phyloP scores from a whole-genome alignment of 2,797 vertebrate genomes.

The Paedocypris micromegethes region DNA sequence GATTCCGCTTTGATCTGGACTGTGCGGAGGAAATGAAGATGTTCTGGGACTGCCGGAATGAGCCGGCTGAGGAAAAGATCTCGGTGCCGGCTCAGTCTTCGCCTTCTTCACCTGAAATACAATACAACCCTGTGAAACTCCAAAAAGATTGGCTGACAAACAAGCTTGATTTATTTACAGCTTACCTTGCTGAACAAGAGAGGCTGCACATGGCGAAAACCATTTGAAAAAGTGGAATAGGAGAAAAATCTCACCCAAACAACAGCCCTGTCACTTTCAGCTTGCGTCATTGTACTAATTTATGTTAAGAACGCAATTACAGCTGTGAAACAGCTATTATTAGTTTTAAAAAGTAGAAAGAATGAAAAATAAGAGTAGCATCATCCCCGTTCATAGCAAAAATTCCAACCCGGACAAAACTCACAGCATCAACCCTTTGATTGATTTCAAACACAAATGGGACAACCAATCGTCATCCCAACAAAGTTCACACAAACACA shows the following conservation, averaged over 20 bases:
- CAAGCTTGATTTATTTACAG: conserved; percentile 28
- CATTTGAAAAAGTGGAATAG: conserved; percentile 47
- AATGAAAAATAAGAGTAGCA: too few relatives aligned
- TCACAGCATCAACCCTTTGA: too few relatives aligned
- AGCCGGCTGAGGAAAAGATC: conserved; percentile 55
- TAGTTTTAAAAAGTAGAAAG: too few relatives aligned
- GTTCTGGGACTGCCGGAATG: conserved; percentile 48
- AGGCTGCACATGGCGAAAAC: conserved; percentile 51
- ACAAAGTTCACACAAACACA: neutral
- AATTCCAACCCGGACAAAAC: too few relatives aligned
- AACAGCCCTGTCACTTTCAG: conserved; percentile 47
- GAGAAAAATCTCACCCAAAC: conserved; percentile 64
- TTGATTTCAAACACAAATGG: neutral
- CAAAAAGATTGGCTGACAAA: neutral
- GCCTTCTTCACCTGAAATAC: conserved; percentile 66
- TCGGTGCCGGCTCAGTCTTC: conserved; percentile 46
- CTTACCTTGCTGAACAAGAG: conserved; percentile 64
- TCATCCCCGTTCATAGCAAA: too few relatives aligned
- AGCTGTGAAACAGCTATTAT: too few relatives aligned
- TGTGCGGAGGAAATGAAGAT: conserved; percentile 32
- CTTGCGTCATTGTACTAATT: conserved; percentile 51
- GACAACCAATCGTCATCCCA: neutral
- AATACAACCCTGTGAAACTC: too few relatives aligned
- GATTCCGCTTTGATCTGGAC: conserved; percentile 7
- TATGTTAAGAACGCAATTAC: too few relatives aligned